Evolutionary conservation across 2,797 vertebrate genomes (phyloP), one percentile per base, ranked within the genome.

Genomic region (Triplophysa bombifrons): DNA sequence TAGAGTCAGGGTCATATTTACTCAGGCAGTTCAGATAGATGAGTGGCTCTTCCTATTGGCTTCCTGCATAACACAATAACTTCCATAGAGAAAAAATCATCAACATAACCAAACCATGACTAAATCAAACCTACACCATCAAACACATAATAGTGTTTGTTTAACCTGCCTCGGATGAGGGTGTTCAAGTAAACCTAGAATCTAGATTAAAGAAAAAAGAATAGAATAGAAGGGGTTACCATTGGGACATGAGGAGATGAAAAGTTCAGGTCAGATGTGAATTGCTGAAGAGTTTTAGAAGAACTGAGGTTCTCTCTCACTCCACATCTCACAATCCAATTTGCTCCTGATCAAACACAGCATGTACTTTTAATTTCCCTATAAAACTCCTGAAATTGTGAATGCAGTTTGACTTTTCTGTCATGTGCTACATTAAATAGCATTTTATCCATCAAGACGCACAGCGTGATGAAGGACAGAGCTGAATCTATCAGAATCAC

Each of bases 21-120:
- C 80, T 78, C 84, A 83, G 76, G n/a, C 16, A 82, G 79, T 48
- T 80, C 48, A 75, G 72, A 78, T 70, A 27, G 13, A 78, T 64
- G 63, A 80, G 65, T 82, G 78, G 60, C 56, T 79, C 44, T 84
- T 85, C 84, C 66, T 80, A 86, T 86, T 85, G 81, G 82, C 56
- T 87, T 86, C 84, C 86, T 86, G 83, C 66, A 83, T 84, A 55
- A 76, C 78, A 27, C 75, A 80, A 87, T 80, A 76, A 77, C 78
- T 87, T 86, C 84, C 86, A 78, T 60, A 72, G 63, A 74, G 84
- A 65, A 84, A 69, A 76, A 58, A 61, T 78, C 72, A 80, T 82
- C 75, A 86, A 82, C 76, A 79, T 71, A 76, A 65, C 14, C 30
- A 65, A 4, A 20, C 34, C 4, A 12, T 20, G 38, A 66, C 10